A percentile compares a stretch with the other conserved stretches of the same genome.
Conservation (phyloP, 2,113 vertebrate genomes). For the Emydocephalus ijimae region DNA sequence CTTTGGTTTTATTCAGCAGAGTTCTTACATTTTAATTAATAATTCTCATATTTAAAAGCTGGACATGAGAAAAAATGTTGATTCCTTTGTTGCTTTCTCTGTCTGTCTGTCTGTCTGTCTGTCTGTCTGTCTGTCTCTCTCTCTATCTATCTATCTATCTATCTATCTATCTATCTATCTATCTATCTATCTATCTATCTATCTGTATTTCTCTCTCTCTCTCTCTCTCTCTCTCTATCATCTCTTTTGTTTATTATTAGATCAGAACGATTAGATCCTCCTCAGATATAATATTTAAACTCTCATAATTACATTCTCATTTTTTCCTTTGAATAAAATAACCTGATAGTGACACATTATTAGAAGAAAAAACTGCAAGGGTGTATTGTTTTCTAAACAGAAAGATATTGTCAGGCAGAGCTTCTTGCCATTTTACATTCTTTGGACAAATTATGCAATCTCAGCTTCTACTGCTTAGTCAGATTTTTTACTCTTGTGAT, state of each 20-base stretch:
- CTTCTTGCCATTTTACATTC: background rate
- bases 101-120: too few species aligned
- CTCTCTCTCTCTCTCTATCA: too few species aligned
- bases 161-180: too few species aligned
- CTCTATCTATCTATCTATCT: background rate
- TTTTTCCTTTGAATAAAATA: background rate
- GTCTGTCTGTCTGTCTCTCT: background rate
- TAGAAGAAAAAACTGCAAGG: background rate
- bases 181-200: too few species aligned
- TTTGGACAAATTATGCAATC: slow-evolving; percentile 2
- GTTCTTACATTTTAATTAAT: background rate
- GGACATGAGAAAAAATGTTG: background rate
- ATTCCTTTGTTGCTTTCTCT: background rate
- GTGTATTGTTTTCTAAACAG: background rate
- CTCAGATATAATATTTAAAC: background rate
- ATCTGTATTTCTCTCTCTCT: too few species aligned
- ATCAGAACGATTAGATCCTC: background rate
- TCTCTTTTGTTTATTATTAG: background rate
- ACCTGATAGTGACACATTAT: background rate
- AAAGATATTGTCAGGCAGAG: background rate
- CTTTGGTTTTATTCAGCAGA: background rate
- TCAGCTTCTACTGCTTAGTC: slow-evolving; percentile 1
- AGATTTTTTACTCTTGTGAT: background rate
- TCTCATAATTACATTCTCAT: background rate
- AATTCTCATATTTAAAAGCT: background rate